Conservation (phyloP, 1,140 invertebrate species). For the Nasonia longicornis region DNA sequence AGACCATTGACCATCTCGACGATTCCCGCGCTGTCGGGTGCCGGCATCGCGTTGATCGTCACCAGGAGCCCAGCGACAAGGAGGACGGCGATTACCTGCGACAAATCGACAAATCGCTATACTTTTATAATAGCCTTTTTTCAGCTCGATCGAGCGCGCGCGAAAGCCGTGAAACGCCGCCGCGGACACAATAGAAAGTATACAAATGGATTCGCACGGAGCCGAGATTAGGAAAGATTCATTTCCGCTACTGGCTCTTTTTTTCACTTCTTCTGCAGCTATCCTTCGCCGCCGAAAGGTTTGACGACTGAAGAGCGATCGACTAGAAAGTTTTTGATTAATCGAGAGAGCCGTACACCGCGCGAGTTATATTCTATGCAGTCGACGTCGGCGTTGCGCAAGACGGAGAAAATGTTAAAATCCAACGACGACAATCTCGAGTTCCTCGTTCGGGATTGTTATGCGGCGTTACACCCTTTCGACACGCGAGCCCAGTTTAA, state of each 20-base stretch:
- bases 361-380: not conserved
- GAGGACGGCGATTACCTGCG: slow-evolving; percentile 9
- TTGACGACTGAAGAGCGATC: not conserved
- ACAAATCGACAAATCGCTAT: slow-evolving; percentile 21
- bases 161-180: not conserved
- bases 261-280: not conserved
- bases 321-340: slow-evolving; percentile 18
- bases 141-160: not conserved
- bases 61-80: not conserved
- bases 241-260: not conserved
- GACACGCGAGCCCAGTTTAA: not conserved
- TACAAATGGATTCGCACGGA: not conserved
- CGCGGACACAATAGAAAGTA: slow-evolving; percentile 22
- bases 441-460: not conserved
- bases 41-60: slow-evolving; percentile 32
- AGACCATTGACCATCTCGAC: slow-evolving; percentile 60
- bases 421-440: no score
- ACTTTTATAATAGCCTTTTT: not conserved
- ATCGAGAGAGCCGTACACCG: not conserved
- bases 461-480: not conserved
- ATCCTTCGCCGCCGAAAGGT: not conserved
- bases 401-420: not conserved
- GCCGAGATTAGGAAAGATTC: slow-evolving; percentile 12
- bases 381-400: not conserved
- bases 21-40: slow-evolving; percentile 60